A percentile compares a stretch with the other conserved stretches of the same genome.
phyloP scores from a whole-genome alignment of 2,113 vertebrate species.

The Clupea harengus region DNA sequence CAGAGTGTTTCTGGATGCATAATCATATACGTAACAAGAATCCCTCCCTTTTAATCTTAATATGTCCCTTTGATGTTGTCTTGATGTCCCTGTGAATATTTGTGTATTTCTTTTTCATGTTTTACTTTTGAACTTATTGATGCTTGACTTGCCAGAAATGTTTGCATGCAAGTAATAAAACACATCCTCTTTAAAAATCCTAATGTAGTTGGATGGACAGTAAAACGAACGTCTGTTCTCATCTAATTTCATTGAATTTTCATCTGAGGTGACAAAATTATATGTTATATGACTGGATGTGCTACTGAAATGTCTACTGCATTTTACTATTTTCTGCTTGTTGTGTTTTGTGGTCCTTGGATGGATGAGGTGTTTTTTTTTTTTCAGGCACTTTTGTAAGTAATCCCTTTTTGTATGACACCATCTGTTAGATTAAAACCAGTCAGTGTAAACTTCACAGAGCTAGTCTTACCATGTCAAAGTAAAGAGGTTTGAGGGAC shows the following conservation, averaged over 20 bases:
- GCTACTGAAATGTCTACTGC: background rate
- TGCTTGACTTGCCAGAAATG: background rate
- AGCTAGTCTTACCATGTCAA: conserved; percentile 24
- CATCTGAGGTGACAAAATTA: background rate
- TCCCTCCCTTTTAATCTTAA: background rate
- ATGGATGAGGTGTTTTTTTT: background rate
- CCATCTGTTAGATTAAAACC: conserved; percentile 11
- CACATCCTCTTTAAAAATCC: background rate
- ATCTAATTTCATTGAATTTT: background rate
- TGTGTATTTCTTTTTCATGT: background rate
- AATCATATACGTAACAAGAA: background rate
- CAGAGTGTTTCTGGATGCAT: background rate
- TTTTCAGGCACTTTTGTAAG: background rate
- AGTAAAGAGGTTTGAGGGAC: conserved; percentile 35
- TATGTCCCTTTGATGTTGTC: background rate
- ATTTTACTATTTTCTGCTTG: background rate
- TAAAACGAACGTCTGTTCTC: background rate
- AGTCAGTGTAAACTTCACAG: conserved; percentile 19
- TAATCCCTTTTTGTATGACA: conserved; percentile 6
- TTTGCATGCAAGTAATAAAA: background rate
- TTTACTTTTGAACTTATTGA: background rate
- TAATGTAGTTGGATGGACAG: background rate
- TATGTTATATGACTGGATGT: background rate
- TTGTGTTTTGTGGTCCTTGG: background rate
- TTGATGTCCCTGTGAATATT: background rate